phyloP scores from a whole-genome alignment of 2,888 invertebrate genomes.

The Cheilosia scutellata region DNA sequence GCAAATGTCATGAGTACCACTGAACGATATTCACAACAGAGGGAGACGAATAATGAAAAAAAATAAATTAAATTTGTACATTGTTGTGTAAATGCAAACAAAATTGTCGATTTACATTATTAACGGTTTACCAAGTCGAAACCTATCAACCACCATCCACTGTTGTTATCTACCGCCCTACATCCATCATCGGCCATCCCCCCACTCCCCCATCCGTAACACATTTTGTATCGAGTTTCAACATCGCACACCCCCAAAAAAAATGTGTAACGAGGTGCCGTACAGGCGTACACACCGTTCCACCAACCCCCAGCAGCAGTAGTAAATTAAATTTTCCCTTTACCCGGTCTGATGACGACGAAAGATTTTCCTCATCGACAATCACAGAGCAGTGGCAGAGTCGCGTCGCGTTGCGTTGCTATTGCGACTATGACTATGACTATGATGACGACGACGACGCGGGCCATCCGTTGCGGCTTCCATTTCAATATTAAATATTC shows the following conservation, averaged over 20 bases:
- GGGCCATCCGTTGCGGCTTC: slow-evolving; percentile 55
- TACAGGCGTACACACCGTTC: not conserved
- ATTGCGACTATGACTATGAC: not conserved
- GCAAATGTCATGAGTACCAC: slow-evolving; percentile 54
- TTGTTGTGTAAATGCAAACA: slow-evolving; percentile 75
- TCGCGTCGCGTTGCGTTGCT: not conserved
- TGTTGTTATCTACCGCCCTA: slow-evolving; percentile 22
- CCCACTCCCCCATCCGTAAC: slow-evolving; percentile 15
- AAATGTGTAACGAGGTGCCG: slow-evolving; percentile 8
- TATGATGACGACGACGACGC: slow-evolving; percentile 19
- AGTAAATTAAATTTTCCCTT: slow-evolving; percentile 72
- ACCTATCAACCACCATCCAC: slow-evolving; percentile 66
- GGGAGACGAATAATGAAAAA: slow-evolving; percentile 28
- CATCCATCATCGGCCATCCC: slow-evolving; percentile 17
- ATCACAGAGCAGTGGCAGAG: slow-evolving; percentile 51
- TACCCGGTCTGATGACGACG: slow-evolving; percentile 30
- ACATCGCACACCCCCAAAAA: slow-evolving; percentile 17
- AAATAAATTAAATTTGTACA: slow-evolving; percentile 74
- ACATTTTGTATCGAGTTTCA: slow-evolving; percentile 65
- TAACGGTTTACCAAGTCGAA: slow-evolving; percentile 75
- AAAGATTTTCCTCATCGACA: slow-evolving; percentile 66
- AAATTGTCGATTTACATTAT: slow-evolving; percentile 75
- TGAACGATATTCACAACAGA: slow-evolving; percentile 24
- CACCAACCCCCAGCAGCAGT: not conserved
- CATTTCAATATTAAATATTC: slow-evolving; percentile 73